Evolutionary conservation across 2,888 invertebrate genomes (phyloP).

Genomic region (Lapara coniferarum): DNA sequence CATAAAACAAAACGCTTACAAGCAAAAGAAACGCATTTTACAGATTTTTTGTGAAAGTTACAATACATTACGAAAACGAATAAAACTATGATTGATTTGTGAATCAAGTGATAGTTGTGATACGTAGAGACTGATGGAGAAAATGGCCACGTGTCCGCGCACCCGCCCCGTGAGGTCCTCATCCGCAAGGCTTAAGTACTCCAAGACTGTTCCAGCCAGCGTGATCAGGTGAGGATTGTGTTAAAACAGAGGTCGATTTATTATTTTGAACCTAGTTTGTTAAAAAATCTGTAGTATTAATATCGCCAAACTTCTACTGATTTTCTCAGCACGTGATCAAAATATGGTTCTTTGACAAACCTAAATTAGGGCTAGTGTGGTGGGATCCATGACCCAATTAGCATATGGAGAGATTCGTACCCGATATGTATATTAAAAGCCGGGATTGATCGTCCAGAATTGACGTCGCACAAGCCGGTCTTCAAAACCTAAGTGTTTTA

Average conservation of each 20-base stretch:
- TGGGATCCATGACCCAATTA: no score
- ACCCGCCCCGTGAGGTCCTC: conserved; percentile 65
- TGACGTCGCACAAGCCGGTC: no score
- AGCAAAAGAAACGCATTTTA: conserved; percentile 16
- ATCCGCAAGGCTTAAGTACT: conserved; percentile 71
- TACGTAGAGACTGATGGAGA: conserved; percentile 28
- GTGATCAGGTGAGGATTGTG: conserved; percentile 62
- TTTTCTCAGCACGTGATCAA: no score
- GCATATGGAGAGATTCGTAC: no score
- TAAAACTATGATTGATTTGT: conserved; percentile 35
- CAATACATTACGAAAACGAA: conserved; percentile 28
- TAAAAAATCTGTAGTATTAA: no score
- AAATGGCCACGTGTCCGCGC: conserved; percentile 72
- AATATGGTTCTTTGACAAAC: no score
- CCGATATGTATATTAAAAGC: no score
- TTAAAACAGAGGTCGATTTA: neutral
- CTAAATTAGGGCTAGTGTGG: no score
- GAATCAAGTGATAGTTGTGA: conserved; percentile 28
- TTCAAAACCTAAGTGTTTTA: no score
- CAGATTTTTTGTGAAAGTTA: conserved; percentile 44
- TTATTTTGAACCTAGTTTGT: no score
- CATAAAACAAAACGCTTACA: conserved; percentile 8
- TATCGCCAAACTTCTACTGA: no score
- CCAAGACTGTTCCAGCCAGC: conserved; percentile 74
- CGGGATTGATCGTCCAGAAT: no score